A percentile compares a stretch with the other conserved stretches of the same genome.
Conservation (phyloP, 2,113 vertebrate genomes). For the Cochlearius cochlearius region DNA sequence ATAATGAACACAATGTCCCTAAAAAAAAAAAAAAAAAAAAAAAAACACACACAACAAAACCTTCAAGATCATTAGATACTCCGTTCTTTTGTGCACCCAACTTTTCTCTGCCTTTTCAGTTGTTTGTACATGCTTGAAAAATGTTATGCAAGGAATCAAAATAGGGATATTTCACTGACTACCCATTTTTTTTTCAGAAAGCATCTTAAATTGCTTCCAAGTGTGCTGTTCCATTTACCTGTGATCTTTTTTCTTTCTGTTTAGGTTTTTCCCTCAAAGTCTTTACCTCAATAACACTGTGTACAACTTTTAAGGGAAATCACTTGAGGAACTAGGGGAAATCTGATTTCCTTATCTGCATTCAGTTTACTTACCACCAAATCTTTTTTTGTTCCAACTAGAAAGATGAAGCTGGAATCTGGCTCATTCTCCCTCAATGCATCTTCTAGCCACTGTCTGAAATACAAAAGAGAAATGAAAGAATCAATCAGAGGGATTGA, state of each 20-base stretch:
- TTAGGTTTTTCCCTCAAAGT: not conserved
- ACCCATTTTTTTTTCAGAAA: not conserved
- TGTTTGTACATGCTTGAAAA: not conserved
- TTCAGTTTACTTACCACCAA: slow-evolving; percentile 77
- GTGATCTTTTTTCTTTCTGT: not conserved
- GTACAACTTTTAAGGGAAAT: not conserved
- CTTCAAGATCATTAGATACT: not conserved
- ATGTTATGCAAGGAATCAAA: not conserved
- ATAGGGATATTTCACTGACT: not conserved
- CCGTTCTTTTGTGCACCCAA: not conserved
- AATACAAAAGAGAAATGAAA: not conserved
- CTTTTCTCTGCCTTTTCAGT: not conserved
- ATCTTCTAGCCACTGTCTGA: slow-evolving; percentile 88
- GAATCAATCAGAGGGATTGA: not conserved
- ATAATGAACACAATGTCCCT: not conserved
- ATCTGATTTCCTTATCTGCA: not conserved
- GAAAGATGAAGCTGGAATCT: slow-evolving; percentile 80
- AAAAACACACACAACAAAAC: not conserved
- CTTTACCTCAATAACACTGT: not conserved
- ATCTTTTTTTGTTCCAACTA: slow-evolving; percentile 91
- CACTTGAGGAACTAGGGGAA: not conserved
- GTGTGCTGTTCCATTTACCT: not conserved
- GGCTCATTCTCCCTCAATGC: slow-evolving; percentile 86
- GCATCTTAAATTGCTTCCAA: not conserved
- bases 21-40: not conserved